Percentiles rank a stretch among this genome's conserved stretches.
Evolutionary conservation across 2,113 vertebrate genomes (phyloP).

Genomic region (Riparia riparia): DNA sequence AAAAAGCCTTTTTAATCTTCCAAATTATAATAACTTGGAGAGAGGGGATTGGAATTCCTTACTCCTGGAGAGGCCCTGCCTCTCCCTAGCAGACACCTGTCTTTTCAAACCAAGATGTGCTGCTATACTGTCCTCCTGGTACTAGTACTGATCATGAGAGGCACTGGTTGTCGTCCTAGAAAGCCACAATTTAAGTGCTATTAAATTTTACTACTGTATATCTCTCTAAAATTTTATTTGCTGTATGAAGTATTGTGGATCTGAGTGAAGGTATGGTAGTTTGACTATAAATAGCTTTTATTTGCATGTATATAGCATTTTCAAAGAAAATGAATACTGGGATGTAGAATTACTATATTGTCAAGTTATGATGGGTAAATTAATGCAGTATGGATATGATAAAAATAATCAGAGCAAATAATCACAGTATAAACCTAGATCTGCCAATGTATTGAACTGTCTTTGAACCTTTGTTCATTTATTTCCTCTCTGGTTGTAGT

Average conservation of each 20-base stretch:
- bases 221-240: background rate
- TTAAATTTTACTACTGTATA: background rate
- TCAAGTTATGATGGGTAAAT: background rate
- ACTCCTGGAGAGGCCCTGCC: too few relatives aligned
- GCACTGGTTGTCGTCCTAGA: background rate
- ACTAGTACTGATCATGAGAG: background rate
- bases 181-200: background rate
- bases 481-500: background rate
- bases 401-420: background rate
- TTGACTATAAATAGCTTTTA: background rate
- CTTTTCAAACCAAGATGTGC: too few relatives aligned
- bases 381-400: background rate
- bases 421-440: background rate
- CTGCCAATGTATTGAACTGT: background rate
- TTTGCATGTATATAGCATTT: accelerated
- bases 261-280: background rate
- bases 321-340: background rate
- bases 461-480: background rate
- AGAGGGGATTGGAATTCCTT: too few relatives aligned
- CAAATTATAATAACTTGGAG: too few relatives aligned
- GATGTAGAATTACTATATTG: background rate
- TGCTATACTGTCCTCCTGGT: background rate
- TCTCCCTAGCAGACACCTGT: too few relatives aligned
- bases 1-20: too few relatives aligned
- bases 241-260: background rate